Base-by-base conservation (phyloP, 2,888 invertebrate genomes). In the Margaritifera margaritifera region DNA sequence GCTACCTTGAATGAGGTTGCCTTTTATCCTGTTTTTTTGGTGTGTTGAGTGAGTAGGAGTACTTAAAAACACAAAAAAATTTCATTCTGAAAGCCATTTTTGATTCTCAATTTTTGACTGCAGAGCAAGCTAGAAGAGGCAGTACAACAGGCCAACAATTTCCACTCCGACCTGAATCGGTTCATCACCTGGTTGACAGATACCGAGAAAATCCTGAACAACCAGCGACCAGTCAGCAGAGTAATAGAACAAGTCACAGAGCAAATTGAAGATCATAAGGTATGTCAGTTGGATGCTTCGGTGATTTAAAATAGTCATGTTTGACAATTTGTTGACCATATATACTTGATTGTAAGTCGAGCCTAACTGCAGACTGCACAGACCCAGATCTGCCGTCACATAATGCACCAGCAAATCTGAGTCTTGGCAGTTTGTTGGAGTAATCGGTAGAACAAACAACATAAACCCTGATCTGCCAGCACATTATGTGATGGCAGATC, bases 151-250 rank as follows among this genome's bases (percentile, higher is more conserved):
- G 99, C 99, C 0, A 89, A 90, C 22, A 97, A 97, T 87, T 98
- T 99, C 94, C 97, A 99, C 90, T 95, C 96, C 85, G 96, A 97
- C 0, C 92, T 99, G 42, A 95, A 97, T 89, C 94, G 95, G 6
- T 98, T 99, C 90, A 96, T 98, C 15, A 95, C 96, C 90, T 99
- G 99, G 99, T 91, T 99, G 62, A 96, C 97, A 4, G 94, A 95
- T 86, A 97, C 98, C 0, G 99, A 99, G 90, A 96, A 97, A 90
- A 94, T 94, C 11, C 91, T 99, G 1, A 94, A 94, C 1, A 94
- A 94, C 66, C 92, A 97, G 80, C 95, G 96, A 87, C 96, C 97
- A 0, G 98, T 98, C 0, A 98, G 98, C 8, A 93, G 99, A 67
- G 95, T 99, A 18, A 93, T 99, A 91, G 96, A 97, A 85, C 95